Evolutionary conservation across 2,888 invertebrate genomes (phyloP), one percentile per base, ranked within the genome.

Genomic region (Pharmacophagus antenor): DNA sequence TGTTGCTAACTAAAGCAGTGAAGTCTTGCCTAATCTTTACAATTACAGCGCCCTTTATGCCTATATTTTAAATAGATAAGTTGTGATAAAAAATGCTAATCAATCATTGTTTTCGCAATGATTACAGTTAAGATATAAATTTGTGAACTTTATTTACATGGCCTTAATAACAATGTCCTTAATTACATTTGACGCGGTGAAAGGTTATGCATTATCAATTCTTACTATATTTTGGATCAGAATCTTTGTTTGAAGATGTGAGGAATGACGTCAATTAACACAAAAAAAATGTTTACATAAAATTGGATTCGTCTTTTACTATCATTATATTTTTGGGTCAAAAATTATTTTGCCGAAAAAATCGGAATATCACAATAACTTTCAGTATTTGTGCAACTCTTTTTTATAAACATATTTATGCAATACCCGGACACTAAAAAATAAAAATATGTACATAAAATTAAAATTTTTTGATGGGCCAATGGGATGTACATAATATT

Each of bases 161-260:
- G 73, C 79, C 84, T 71, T 77, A 82, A 78, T 82, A 76, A 63
- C 63, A 44, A 61, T 41, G 58, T 54, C 71, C 73, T 68, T 70
- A 71, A 69, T 74, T 69, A 69, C 66, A 66, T 8, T 22, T 62
- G 64, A 63, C 62, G 65, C 70, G 73, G 76, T 72, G 76, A 83
- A 81, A 84, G 83, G 85, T 84, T 84, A 85, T 80, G 80, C 70
- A 67, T 65, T 70, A 70, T 70, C 73, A 72, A 78, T 79, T 79
- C 81, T 72, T 78, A 79, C 74, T 58, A 42, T 72, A 71, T 74
- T 79, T 73, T 63, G 70, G 71, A 71, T 66, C 65, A 57, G 63
- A 69, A 68, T 68, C 68, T 68, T 64, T 59, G 61, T 67, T 61
- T 58, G 57, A 62, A 62, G 64, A 68, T 66, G 61, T 62, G 47